Percentiles rank a stretch among this genome's conserved stretches.
phyloP scores from a whole-genome alignment of 30 jellyfish, hydroid and myxozoan species.

The Aurelia coerulea region DNA sequence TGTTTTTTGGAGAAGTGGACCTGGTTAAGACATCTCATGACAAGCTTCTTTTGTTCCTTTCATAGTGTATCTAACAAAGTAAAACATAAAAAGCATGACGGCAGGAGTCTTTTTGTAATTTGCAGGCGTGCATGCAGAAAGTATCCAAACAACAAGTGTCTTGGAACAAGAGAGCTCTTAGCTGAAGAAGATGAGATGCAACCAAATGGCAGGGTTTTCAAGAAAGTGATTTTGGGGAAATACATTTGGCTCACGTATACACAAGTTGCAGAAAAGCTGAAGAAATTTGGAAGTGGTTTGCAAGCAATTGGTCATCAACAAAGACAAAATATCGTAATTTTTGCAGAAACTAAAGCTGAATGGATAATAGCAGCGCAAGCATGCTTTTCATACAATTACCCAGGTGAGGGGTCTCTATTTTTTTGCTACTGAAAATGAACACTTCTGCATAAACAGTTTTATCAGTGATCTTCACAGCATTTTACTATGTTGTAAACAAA shows the following conservation, averaged over 20 bases:
- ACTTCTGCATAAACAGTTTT: no score
- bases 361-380: conserved; percentile 96
- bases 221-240: conserved; percentile 91
- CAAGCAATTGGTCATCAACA: conserved; percentile 85
- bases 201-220: conserved; percentile 93
- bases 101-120: no score
- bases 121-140: conserved; percentile 61
- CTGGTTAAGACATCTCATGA: no score
- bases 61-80: no score
- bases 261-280: conserved; percentile 68
- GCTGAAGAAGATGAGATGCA: conserved; percentile 97
- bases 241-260: conserved; percentile 86
- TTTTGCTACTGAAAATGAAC: not conserved
- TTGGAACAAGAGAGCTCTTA: conserved; percentile 93
- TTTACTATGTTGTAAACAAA: not conserved
- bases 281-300: conserved; percentile 83
- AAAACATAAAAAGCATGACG: no score
- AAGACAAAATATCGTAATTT: conserved; percentile 71
- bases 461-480: not conserved
- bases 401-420: conserved; percentile 41
- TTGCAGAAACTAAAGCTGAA: conserved; percentile 98
- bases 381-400: conserved; percentile 82
- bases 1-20: no score
- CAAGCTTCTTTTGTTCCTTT: no score
- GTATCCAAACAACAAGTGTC: conserved; percentile 71